Percentiles rank a stretch among this genome's conserved stretches.
phyloP scores from a whole-genome alignment of 2,888 invertebrate species.

The Caenorhabditis doughertyi region DNA sequence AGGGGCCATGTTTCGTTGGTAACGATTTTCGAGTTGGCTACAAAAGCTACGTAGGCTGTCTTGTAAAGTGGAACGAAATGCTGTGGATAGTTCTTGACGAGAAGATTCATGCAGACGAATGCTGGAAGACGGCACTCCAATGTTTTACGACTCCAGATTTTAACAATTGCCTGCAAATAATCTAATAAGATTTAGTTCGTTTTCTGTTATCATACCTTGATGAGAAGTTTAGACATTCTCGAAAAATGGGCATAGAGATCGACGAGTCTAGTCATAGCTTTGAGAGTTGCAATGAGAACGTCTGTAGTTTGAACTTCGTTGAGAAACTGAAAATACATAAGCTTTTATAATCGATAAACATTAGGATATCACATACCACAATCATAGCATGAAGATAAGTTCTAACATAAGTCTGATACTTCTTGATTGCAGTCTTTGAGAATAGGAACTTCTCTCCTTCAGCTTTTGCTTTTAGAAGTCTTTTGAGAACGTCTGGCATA shows the following conservation, averaged over 20 bases:
- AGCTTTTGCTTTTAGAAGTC: constrained; percentile 60
- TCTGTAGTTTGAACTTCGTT: constrained; percentile 75
- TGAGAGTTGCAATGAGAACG: constrained; percentile 75
- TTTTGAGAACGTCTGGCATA: constrained; percentile 73
- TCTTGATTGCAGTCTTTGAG: constrained; percentile 54
- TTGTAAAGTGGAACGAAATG: constrained; percentile 72
- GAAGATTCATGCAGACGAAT: constrained; percentile 75
- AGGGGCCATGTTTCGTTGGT: constrained; percentile 76
- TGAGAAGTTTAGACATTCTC: constrained; percentile 70
- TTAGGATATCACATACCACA: constrained; percentile 28
- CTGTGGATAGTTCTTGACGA: constrained; percentile 69
- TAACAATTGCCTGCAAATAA: constrained; percentile 68
- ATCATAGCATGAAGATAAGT: constrained; percentile 62
- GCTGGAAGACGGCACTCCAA: constrained; percentile 76
- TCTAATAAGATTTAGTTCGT: too few species aligned
- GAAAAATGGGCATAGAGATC: constrained; percentile 76
- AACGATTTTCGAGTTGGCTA: constrained; percentile 78
- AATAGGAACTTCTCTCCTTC: constrained; percentile 46
- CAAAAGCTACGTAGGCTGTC: constrained; percentile 80
- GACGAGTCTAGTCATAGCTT: constrained; percentile 73
- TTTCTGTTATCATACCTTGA: too few species aligned
- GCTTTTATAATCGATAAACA: background rate
- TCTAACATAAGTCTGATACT: constrained; percentile 55
- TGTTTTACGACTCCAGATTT: constrained; percentile 79
- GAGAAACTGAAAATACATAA: constrained; percentile 74